A percentile compares a stretch with the other conserved stretches of the same genome.
Conservation (phyloP, 2,888 invertebrate species). For the Helleia helle region DNA sequence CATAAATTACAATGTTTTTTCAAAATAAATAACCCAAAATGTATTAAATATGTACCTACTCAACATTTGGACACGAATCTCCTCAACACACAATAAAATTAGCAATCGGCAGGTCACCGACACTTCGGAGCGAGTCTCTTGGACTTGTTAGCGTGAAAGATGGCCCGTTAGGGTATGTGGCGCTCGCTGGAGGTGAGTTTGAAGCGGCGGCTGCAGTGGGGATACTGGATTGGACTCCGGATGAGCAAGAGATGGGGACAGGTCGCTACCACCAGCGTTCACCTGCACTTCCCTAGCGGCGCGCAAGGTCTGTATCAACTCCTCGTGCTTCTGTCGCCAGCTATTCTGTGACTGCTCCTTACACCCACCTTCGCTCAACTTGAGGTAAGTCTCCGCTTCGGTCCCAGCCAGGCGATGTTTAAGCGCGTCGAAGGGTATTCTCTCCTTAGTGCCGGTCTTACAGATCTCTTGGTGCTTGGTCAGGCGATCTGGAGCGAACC, state of each 20-base stretch:
- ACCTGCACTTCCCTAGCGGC: conserved; percentile 90
- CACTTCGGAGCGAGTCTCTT: conserved; percentile 47
- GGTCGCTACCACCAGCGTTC: no score
- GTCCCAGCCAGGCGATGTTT: conserved; percentile 93
- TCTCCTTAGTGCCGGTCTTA: conserved; percentile 81
- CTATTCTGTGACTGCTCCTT: conserved; percentile 66
- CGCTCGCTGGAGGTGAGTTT: conserved; percentile 88
- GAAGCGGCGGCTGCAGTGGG: conserved; percentile 90
- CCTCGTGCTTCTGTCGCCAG: conserved; percentile 95
- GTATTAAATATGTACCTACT: no score
- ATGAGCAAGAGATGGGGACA: conserved; percentile 91
- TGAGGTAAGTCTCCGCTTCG: conserved; percentile 85
- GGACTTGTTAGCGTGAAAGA: conserved; percentile 86
- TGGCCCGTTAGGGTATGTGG: conserved; percentile 94
- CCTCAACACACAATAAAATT: background rate
- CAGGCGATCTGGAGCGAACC: conserved; percentile 87
- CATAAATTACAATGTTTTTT: no score
- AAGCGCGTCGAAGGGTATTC: conserved; percentile 93
- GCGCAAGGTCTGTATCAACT: conserved; percentile 92
- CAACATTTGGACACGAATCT: conserved; percentile 11
- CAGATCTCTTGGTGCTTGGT: conserved; percentile 90
- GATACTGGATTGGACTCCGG: conserved; percentile 93
- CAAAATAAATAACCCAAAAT: no score
- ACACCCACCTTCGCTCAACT: conserved; percentile 56
- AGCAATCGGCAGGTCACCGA: conserved; percentile 35